Base-by-base conservation (phyloP, 2,113 vertebrate species). In the Heliornis fulica region DNA sequence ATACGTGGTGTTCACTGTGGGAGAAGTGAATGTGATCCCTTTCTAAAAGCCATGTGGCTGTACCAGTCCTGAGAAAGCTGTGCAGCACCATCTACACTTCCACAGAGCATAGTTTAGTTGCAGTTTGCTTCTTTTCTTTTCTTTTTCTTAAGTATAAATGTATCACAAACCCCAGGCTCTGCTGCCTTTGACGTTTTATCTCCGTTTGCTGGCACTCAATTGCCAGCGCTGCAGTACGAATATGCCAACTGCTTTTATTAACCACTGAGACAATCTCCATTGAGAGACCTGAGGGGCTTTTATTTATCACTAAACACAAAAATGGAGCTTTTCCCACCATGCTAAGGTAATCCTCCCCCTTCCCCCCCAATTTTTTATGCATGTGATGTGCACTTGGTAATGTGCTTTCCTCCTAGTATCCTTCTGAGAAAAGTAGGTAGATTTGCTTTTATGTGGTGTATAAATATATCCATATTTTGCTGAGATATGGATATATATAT, bases 51-150 rank as follows among this genome's bases (percentile, higher is more conserved):
- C 86, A 43, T 50, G 66, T 92, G 90, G 92, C 85, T 96, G 76
- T 94, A 97, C 87, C 90, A 94, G 90, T 89, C 86, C 95, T 96
- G 93, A 96, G 90, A 94, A 95, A 95, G 89, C 89, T 92, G 86
- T 87, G 93, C 90, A 92, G 92, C 91, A 50, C 70, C 89, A 94
- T 80, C 92, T 83, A 80, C 79, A 61, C 92, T 84, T 93, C 94
- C 87, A 95, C 87, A 93, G 83, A 93, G 84, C 85, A 66, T 93
- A 91, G 79, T 61, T 88, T 71, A 82, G 85, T 71, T 93, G 83
- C 91, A 94, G 50, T 87, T 91, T 75, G 25, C 48, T 92, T 83
- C 1, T 68, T 84, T 89, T 54, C 5, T 91, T 80, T 66, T 77
- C 63, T 15, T 17, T 93, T 75, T 75, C 41, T 80, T 84, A 43